A percentile compares a stretch with the other conserved stretches of the same genome.
Conservation (phyloP, 2,888 invertebrate genomes). For the Itoplectis maculator region DNA sequence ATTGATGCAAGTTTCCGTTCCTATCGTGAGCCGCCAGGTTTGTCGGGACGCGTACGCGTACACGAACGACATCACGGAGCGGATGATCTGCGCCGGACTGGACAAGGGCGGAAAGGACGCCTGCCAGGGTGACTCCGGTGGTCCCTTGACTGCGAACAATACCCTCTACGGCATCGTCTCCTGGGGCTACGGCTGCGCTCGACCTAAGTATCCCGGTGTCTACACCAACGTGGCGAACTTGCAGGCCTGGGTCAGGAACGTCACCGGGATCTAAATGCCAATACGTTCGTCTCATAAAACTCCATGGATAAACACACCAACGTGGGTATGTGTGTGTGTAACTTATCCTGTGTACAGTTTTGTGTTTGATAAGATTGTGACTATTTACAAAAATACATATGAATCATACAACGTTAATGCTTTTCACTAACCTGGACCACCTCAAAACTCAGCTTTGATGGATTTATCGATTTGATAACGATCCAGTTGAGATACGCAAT, state of each 20-base stretch:
- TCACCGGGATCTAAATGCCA: slow-evolving; percentile 68
- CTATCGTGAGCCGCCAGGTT: slow-evolving; percentile 82
- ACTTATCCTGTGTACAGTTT: neutral
- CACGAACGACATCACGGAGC: slow-evolving; percentile 70
- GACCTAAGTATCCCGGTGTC: slow-evolving; percentile 79
- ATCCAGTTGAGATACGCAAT: too few relatives aligned
- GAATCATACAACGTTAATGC: neutral
- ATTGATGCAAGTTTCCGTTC: slow-evolving; percentile 86
- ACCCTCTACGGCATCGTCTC: slow-evolving; percentile 81
- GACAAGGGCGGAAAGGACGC: slow-evolving; percentile 73
- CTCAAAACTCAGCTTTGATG: too few relatives aligned
- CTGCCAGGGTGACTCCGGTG: slow-evolving; percentile 81
- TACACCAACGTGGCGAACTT: slow-evolving; percentile 79
- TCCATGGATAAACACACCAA: neutral
- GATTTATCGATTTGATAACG: too few relatives aligned
- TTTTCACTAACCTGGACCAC: neutral
- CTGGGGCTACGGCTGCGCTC: slow-evolving; percentile 79
- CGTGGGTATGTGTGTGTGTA: neutral
- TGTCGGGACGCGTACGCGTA: slow-evolving; percentile 84
- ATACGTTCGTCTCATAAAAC: neutral
- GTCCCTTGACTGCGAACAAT: slow-evolving; percentile 77
- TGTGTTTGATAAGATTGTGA: neutral
- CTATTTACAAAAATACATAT: neutral
- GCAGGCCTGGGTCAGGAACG: slow-evolving; percentile 74
- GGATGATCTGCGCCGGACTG: slow-evolving; percentile 79